Evolutionary conservation across 2,888 invertebrate genomes (phyloP).

Genomic region (Tipula unca): DNA sequence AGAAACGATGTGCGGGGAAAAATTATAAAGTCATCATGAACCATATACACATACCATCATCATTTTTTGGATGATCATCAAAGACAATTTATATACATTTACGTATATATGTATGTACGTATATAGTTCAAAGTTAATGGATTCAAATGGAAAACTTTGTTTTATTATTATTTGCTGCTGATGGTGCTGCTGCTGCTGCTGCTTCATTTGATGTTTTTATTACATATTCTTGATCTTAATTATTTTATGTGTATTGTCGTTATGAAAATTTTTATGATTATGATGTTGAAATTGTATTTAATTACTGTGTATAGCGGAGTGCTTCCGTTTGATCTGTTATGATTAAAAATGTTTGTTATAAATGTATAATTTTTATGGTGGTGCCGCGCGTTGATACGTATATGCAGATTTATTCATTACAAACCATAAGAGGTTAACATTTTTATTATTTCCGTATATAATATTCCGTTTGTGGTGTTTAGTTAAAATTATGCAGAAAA

Average conservation of each 20-base stretch:
- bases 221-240: not conserved
- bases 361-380: not conserved
- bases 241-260: not conserved
- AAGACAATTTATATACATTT: not conserved
- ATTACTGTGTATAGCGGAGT: not conserved
- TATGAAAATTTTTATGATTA: not conserved
- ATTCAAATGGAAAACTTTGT: not conserved
- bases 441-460: not conserved
- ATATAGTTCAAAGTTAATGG: not conserved
- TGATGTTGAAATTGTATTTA: not conserved
- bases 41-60: not conserved
- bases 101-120: not conserved
- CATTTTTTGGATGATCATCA: not conserved
- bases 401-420: not conserved
- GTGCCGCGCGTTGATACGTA: not conserved
- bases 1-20: not conserved
- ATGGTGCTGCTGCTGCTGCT: not conserved
- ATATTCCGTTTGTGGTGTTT: not conserved
- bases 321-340: not conserved
- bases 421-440: not conserved
- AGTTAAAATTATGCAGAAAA: not conserved
- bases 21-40: not conserved
- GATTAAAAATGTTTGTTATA: not conserved
- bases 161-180: not conserved
- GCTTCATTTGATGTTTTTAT: not conserved